Evolutionary conservation across 92 coral and sea anemone genomes (phyloP).

Genomic region (Umimayanthus chanpuru): DNA sequence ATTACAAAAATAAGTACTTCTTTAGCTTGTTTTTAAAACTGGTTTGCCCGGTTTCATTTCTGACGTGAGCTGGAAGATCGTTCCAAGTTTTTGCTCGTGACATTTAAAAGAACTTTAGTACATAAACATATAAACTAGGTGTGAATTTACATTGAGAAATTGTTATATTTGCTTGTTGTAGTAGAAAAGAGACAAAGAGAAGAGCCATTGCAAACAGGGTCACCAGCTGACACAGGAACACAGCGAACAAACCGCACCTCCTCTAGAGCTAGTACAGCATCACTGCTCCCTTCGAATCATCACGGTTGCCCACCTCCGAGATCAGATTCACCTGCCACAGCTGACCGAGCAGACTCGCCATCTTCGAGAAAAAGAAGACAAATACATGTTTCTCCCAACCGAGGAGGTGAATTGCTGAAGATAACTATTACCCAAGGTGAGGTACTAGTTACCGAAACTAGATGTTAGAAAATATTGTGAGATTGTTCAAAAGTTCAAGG

Average conservation of each 20-base stretch:
- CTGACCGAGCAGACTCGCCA: slow-evolving; percentile 25
- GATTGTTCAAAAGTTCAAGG: neutral
- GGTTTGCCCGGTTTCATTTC: too few species aligned
- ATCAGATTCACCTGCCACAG: neutral
- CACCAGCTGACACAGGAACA: neutral
- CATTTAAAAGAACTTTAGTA: too few species aligned
- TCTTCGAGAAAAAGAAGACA: slow-evolving; percentile 1
- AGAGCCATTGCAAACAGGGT: neutral
- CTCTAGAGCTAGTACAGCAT: neutral
- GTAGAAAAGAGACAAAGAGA: slow-evolving; percentile 39
- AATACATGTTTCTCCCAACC: neutral
- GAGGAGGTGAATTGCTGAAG: slow-evolving; percentile 17
- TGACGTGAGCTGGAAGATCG: too few species aligned
- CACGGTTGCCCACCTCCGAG: neutral
- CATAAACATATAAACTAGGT: neutral
- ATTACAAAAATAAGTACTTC: too few species aligned
- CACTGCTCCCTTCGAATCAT: neutral
- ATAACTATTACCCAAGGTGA: slow-evolving; percentile 41
- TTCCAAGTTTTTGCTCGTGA: too few species aligned
- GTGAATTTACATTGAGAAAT: neutral
- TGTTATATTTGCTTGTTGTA: neutral
- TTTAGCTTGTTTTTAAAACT: too few species aligned
- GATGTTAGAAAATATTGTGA: neutral
- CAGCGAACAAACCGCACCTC: slow-evolving; percentile 18
- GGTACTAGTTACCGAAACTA: neutral